These are phyloP conservation scores for Lates japonicus DNA, from an alignment of 2,797 vertebrate genomes.

Conservation along the genomic window DNA sequence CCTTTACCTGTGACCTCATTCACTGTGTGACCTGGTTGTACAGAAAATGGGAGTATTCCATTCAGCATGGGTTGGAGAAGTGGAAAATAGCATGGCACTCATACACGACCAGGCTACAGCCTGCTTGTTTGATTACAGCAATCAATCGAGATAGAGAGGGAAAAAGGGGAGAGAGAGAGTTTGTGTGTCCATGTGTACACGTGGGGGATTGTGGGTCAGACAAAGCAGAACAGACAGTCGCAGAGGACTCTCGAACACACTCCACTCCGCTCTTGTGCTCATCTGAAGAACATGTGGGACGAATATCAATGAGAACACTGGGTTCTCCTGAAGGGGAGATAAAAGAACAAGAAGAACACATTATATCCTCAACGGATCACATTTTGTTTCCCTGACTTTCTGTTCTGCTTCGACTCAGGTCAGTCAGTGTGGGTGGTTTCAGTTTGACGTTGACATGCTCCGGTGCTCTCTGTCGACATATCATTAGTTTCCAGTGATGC, in stretches of 20 bases:
- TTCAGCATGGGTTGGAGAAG: conserved; percentile 53
- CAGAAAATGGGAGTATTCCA: conserved; percentile 54
- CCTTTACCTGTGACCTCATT: conserved; percentile 53
- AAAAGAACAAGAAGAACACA: conserved; percentile 48
- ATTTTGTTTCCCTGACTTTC: conserved; percentile 41
- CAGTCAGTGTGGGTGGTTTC: conserved; percentile 57
- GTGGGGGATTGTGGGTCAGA: conserved; percentile 54
- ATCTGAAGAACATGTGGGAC: conserved; percentile 62
- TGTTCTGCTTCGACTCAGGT: conserved; percentile 19
- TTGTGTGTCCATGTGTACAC: conserved; percentile 30
- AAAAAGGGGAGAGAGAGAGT: neutral
- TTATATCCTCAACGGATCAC: conserved; percentile 21
- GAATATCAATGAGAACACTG: conserved; percentile 60
- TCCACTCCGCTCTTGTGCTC: conserved; percentile 56
- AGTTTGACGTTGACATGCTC: conserved; percentile 45
- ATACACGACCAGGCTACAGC: conserved; percentile 36
- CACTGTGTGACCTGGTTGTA: conserved; percentile 44
- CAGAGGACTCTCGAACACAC: conserved; percentile 63
- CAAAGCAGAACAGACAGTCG: conserved; percentile 64
- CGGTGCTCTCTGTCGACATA: conserved; percentile 46
- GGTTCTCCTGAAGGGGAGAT: conserved; percentile 53
- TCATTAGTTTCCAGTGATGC: conserved; percentile 60
- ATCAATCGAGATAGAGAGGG: conserved; percentile 52
- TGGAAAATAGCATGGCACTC: conserved; percentile 63
- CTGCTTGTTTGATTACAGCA: conserved; percentile 72